Evolutionary conservation across 2,113 vertebrate genomes (phyloP).

Genomic region (Dolichotis patagonum): DNA sequence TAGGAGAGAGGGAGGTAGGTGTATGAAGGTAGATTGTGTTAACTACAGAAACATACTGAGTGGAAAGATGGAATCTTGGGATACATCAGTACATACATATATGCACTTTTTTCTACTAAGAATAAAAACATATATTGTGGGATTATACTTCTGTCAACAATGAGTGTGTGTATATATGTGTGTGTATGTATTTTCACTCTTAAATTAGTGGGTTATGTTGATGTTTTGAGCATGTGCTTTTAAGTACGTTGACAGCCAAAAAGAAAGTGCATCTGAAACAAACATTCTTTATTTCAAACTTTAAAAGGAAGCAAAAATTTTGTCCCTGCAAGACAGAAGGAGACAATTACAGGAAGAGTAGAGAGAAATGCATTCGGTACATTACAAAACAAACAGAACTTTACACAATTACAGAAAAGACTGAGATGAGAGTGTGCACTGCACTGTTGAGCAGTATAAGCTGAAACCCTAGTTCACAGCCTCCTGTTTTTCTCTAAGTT

Average conservation of each 20-base stretch:
- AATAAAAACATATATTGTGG: neutral
- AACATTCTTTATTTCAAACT: slow-evolving; percentile 48
- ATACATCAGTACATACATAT: neutral
- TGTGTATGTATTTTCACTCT: neutral
- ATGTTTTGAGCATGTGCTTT: slow-evolving; percentile 47
- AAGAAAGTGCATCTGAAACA: slow-evolving; percentile 48
- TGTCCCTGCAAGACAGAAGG: neutral
- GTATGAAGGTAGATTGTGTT: neutral
- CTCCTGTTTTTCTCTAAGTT: neutral
- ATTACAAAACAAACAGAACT: neutral
- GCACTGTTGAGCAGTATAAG: neutral
- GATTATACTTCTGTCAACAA: slow-evolving; percentile 38
- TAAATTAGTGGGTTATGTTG: slow-evolving; percentile 61
- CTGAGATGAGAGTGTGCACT: neutral
- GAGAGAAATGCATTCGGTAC: too few species aligned
- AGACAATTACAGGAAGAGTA: neutral
- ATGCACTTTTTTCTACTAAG: neutral
- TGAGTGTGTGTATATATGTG: neutral
- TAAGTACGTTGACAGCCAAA: slow-evolving; percentile 46
- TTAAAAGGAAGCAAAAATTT: slow-evolving; percentile 66
- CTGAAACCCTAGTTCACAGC: neutral
- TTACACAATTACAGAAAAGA: neutral
- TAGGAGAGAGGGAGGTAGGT: neutral
- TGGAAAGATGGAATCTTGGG: neutral
- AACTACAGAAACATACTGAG: neutral